Evolutionary conservation across 2,888 invertebrate species (phyloP), one percentile per base, ranked within the genome.

Genomic region (Drosophila pseudotalamancana): DNA sequence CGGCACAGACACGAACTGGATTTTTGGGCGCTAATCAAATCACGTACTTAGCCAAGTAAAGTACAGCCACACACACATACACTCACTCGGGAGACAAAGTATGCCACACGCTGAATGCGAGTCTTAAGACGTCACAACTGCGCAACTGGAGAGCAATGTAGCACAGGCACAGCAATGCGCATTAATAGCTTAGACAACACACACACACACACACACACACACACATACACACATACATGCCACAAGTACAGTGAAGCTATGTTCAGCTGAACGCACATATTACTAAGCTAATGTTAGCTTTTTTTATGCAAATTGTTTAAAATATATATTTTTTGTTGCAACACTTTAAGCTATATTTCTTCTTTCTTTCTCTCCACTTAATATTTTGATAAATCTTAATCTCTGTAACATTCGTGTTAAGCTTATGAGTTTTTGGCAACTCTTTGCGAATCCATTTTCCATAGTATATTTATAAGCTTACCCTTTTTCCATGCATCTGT

Each of bases 21-120:
- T 72, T 87, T 87, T 76, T 32, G 53, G 61, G 74, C 83, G 72
- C 83, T 84, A 84, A 84, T 84, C 88, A 84, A 84, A 84, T 87
- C 83, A 84, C 83, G 83, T 84, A 84, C 88, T 84, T 84, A 84
- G 83, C 79, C 74, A 87, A 84, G 83, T 84, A 79, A 84, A 87
- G 79, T 79, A 79, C 79, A 76, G 37, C 61, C 34, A 68, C 5
- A 35, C 39, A 16, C 35, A 49, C 46, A 31, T 27, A 49, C 32
- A 35, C 25, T 16, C 16, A 45, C 48, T 48, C 31, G 27, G 25
- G 25, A 50, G 45, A 60, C 49, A 61, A 65, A 53, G 42, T 65
- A 40, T 75, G 60, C 57, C 39, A 42, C 51, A 60, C 54, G 40
- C 51, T 50, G 46, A 25, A 60, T 39, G 37, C 45, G 45, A 51